Percentiles rank a stretch among this genome's conserved stretches.
Evolutionary conservation across 2,797 vertebrate species (phyloP).

Genomic region (Malacoraja senta): DNA sequence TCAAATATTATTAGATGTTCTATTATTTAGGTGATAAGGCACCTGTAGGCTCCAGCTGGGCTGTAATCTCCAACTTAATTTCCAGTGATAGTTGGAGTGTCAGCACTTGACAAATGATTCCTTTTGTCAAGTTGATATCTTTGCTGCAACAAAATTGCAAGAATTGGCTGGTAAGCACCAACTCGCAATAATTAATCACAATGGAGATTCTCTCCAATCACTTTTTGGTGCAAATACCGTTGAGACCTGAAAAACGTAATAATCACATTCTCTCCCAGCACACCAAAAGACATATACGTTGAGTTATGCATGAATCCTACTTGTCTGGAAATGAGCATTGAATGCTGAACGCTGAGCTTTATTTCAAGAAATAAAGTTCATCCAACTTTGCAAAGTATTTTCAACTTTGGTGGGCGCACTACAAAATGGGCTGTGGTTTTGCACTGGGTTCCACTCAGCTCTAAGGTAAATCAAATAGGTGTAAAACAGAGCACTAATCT

Average conservation of each 20-base stretch:
- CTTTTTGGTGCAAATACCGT: conserved; percentile 44
- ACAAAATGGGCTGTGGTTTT: neutral
- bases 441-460: neutral
- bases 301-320: neutral
- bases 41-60: conserved; percentile 40
- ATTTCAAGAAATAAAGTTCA: neutral
- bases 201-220: conserved; percentile 48
- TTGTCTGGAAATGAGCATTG: neutral
- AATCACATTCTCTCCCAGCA: conserved; percentile 13
- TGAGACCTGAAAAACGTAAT: conserved; percentile 46
- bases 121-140: conserved; percentile 52
- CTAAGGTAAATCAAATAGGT: neutral
- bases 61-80: conserved; percentile 48
- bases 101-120: conserved; percentile 49
- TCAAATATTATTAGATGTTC: conserved; percentile 43
- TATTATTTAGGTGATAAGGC: conserved; percentile 46
- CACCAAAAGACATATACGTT: neutral
- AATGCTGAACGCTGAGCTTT: neutral
- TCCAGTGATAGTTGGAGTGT: conserved; percentile 41
- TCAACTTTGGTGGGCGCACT: neutral
- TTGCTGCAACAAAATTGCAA: conserved; percentile 42
- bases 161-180: conserved; percentile 49
- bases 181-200: conserved; percentile 53
- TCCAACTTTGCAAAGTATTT: neutral
- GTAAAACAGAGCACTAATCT: neutral